These are phyloP conservation scores for Euphonia xanthogaster DNA, from an alignment of 2,797 vertebrate species.

Conservation along the genomic window DNA sequence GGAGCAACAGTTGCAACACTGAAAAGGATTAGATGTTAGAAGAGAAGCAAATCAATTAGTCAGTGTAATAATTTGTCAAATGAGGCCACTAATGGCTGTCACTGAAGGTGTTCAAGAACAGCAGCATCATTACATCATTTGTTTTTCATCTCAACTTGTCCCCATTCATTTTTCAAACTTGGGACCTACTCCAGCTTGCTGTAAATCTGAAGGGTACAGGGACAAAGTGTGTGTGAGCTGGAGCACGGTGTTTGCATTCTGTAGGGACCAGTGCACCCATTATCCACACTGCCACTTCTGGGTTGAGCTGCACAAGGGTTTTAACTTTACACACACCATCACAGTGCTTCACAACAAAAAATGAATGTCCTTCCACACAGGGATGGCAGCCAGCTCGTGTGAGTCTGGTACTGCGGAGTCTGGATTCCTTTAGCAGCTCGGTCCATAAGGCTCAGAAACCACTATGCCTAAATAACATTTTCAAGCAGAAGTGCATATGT, in stretches of 20 bases:
- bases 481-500: background rate
- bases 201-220: background rate
- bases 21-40: background rate
- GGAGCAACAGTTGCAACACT: background rate
- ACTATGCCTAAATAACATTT: background rate
- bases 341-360: background rate
- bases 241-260: background rate
- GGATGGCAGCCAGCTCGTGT: background rate
- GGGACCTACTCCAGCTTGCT: background rate
- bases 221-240: background rate
- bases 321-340: background rate
- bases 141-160: background rate
- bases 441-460: background rate
- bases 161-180: background rate
- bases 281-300: background rate
- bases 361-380: background rate
- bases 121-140: background rate
- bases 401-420: background rate
- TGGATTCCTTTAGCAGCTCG: background rate
- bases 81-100: background rate
- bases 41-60: conserved; percentile 10
- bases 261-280: background rate
- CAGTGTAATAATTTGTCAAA: conserved; percentile 36
- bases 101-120: background rate
- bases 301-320: background rate